These are phyloP conservation scores for Phoronis australis DNA, from an alignment of 2,888 invertebrate species.

Conservation along the genomic window DNA sequence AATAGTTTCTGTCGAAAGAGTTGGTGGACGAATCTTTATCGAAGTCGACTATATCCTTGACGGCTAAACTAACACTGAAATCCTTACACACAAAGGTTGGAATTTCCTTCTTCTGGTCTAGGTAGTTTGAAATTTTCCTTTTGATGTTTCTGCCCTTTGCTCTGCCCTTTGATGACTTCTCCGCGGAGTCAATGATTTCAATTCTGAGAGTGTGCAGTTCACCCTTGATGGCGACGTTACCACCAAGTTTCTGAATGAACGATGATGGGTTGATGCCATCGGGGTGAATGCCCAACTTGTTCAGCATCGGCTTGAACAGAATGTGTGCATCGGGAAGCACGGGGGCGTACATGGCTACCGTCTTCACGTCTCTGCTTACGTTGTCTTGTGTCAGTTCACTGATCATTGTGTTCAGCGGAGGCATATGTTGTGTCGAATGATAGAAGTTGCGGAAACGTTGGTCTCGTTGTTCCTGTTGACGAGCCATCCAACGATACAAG, in stretches of 20 bases:
- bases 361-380: slow-evolving; percentile 41
- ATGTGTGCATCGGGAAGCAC: slow-evolving; percentile 78
- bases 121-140: slow-evolving; percentile 11
- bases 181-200: slow-evolving; percentile 91
- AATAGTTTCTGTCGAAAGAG: slow-evolving; percentile 14
- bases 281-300: slow-evolving; percentile 74
- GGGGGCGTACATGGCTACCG: slow-evolving; percentile 17
- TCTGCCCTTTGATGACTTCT: too few species aligned
- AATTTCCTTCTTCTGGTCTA: slow-evolving; percentile 66
- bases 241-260: slow-evolving; percentile 77
- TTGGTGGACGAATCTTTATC: slow-evolving; percentile 35
- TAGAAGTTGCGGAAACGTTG: neutral
- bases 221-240: slow-evolving; percentile 61
- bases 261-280: slow-evolving; percentile 62
- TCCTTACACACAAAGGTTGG: slow-evolving; percentile 90
- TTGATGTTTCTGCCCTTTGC: slow-evolving; percentile 11
- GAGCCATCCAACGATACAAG: slow-evolving; percentile 89
- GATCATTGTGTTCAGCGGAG: slow-evolving; percentile 33
- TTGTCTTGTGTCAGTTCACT: slow-evolving; percentile 43
- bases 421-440: too few species aligned
- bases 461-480: slow-evolving; percentile 66
- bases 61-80: slow-evolving; percentile 81
- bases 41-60: slow-evolving; percentile 84
- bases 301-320: slow-evolving; percentile 71
- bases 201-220: slow-evolving; percentile 83